A percentile compares a stretch with the other conserved stretches of the same genome.
phyloP scores from a whole-genome alignment of 1,140 invertebrate genomes.

The Wiebesia pumilae region DNA sequence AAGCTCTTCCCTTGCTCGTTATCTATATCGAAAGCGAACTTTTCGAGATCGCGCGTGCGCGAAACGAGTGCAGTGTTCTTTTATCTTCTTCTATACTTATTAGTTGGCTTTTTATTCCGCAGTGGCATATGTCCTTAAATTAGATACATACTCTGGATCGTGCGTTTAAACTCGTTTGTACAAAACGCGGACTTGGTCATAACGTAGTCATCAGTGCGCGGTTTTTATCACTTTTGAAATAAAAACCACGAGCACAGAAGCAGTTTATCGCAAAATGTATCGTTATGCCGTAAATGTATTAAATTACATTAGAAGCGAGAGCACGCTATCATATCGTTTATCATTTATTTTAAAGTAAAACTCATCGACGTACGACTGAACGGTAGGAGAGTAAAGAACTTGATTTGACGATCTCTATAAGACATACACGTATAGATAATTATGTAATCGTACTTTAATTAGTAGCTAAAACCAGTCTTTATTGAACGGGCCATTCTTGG shows the following conservation, averaged over 20 bases:
- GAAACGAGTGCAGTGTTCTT: conserved; percentile 24
- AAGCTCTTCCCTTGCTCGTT: conserved; percentile 25
- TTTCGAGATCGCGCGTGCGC: conserved; percentile 8
- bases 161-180: conserved; percentile 49
- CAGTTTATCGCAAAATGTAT: conserved; percentile 32
- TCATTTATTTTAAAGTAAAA: conserved; percentile 46
- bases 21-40: conserved; percentile 11
- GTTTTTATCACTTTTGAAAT: conserved; percentile 23
- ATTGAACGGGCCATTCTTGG: conserved; percentile 63
- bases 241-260: conserved; percentile 38
- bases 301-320: conserved; percentile 52
- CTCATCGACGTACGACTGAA: conserved; percentile 38
- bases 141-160: conserved; percentile 51
- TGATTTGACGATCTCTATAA: conserved; percentile 46
- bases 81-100: conserved; percentile 28
- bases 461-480: conserved; percentile 71
- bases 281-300: conserved; percentile 46
- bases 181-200: conserved; percentile 41
- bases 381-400: conserved; percentile 49
- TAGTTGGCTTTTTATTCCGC: conserved; percentile 32
- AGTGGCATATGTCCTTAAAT: conserved; percentile 47
- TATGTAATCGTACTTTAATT: conserved; percentile 70
- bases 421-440: conserved; percentile 57
- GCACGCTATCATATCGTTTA: conserved; percentile 33
- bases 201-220: neutral